Conservation (phyloP, 1,140 invertebrate species). For the Sycophaga agraensis region DNA sequence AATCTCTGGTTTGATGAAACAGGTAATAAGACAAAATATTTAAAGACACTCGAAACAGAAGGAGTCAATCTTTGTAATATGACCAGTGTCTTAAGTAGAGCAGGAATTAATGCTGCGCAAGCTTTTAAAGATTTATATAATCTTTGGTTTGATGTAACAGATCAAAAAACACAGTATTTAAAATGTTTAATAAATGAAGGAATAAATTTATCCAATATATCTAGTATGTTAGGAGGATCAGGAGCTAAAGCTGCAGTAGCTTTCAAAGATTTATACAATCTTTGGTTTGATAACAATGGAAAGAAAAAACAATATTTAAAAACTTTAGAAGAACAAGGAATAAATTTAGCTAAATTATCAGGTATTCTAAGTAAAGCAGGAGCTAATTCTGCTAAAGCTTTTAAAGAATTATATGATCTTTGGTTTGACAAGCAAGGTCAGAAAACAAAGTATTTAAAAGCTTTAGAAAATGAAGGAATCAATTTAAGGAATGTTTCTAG, state of each 20-base stretch:
- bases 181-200: constrained; percentile 32
- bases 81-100: constrained; percentile 13
- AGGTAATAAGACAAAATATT: constrained; percentile 30
- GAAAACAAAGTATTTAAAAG: constrained; percentile 31
- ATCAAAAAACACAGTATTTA: constrained; percentile 34
- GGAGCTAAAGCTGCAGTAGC: constrained; percentile 29
- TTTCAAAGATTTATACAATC: constrained; percentile 23
- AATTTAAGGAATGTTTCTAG: constrained; percentile 12
- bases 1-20: constrained; percentile 34
- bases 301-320: constrained; percentile 1
- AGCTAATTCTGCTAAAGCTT: not conserved
- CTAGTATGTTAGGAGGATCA: constrained; percentile 23
- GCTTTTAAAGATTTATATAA: constrained; percentile 33
- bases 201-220: not conserved
- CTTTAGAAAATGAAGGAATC: constrained; percentile 23
- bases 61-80: not conserved
- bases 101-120: constrained; percentile 30
- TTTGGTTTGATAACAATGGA: not conserved
- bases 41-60: not conserved
- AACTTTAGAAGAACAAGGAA: not conserved
- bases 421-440: constrained; percentile 35
- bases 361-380: constrained; percentile 25
- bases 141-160: constrained; percentile 33
- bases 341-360: not conserved
- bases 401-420: constrained; percentile 29